Base-by-base conservation (phyloP, 2,888 invertebrate species). In the Dyspetes luteomarginatus region DNA sequence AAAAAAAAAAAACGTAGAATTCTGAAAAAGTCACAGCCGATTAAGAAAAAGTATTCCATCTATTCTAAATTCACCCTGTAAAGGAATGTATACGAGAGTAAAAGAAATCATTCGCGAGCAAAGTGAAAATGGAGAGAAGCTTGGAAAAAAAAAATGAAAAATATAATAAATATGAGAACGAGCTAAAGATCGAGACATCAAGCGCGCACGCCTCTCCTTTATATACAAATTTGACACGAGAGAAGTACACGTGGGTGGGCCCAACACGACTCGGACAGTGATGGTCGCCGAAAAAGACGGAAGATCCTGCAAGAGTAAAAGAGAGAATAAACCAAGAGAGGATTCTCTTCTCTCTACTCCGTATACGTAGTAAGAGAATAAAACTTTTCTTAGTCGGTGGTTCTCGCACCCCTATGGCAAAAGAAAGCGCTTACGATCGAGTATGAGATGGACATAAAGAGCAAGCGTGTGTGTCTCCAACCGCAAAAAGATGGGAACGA, bases 401-500 rank as follows among this genome's bases (percentile, higher is more conserved):
- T 17, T 30, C 67, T 56, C 50, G 30, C 56, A 67, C 30, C 79
- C 68, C 50, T 48, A 30, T 65, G 50, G 36, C 22, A 43, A 36
- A 71, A 64, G 62, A 55, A 48, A 64, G 43, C 30, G 64, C 43
- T 24, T 17, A 30, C 22, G 62, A 22, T 5, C 50, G 55, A 62
- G 55, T n/a, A n/a, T 9, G 30, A 62, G 69, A 69, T 22, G 48
- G 15, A 26, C 7, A 19, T 3, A 36, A 76, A 62, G 28, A 62
- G 58, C n/a, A 55, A 15, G 62, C 41, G 28, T 30, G 22, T 60
- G 64, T 58, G 56, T 67, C 64, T 50, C 41, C 64, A 48, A 77
- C 78, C 83, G 82, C 82, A 83, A 80, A 83, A 80, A 79, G 78
- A 83, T 75, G 80, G 75, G 75, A 75, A 41, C 72, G 69, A 74